phyloP scores from a whole-genome alignment of 2,888 invertebrate genomes.

The Scaptomyza flava region DNA sequence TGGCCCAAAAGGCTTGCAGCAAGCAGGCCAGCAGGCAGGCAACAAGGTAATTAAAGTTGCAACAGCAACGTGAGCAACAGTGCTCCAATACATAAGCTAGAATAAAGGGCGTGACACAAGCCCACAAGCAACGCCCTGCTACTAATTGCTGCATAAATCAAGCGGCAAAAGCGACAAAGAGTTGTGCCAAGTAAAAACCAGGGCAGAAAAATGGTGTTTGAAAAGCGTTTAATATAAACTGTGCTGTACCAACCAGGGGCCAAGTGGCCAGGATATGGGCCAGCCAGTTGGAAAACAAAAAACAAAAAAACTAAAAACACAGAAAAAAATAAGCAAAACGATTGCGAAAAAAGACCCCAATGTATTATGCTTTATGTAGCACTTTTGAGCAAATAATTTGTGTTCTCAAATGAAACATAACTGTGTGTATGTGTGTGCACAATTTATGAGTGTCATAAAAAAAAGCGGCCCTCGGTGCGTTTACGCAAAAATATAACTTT shows the following conservation, averaged over 20 bases:
- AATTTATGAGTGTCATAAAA: conserved; percentile 58
- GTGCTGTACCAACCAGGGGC: conserved; percentile 6
- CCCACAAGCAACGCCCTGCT: conserved; percentile 23
- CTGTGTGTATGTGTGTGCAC: conserved; percentile 8
- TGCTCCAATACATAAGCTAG: conserved; percentile 15
- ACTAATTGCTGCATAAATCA: conserved; percentile 77
- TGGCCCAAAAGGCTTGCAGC: conserved; percentile 26
- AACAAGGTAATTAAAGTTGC: conserved; percentile 55
- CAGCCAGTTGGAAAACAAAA: conserved; percentile 12
- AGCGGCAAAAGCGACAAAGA: conserved; percentile 51
- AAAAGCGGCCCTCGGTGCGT: conserved; percentile 54
- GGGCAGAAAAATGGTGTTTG: conserved; percentile 26
- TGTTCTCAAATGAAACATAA: conserved; percentile 39
- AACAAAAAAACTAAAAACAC: too few relatives aligned
- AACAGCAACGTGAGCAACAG: conserved; percentile 38
- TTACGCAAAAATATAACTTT: conserved; percentile 55
- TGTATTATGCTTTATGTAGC: conserved; percentile 55
- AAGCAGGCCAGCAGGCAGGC: conserved; percentile 14
- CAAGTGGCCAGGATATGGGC: background rate
- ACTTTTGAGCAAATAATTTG: conserved; percentile 57
- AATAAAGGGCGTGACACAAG: conserved; percentile 17
- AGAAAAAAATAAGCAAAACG: background rate
- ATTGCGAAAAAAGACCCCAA: background rate
- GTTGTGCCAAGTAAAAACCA: conserved; percentile 1
- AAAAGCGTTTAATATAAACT: conserved; percentile 66